phyloP scores from a whole-genome alignment of 1,140 invertebrate genomes.

The Phymorhynchus buccinoides region DNA sequence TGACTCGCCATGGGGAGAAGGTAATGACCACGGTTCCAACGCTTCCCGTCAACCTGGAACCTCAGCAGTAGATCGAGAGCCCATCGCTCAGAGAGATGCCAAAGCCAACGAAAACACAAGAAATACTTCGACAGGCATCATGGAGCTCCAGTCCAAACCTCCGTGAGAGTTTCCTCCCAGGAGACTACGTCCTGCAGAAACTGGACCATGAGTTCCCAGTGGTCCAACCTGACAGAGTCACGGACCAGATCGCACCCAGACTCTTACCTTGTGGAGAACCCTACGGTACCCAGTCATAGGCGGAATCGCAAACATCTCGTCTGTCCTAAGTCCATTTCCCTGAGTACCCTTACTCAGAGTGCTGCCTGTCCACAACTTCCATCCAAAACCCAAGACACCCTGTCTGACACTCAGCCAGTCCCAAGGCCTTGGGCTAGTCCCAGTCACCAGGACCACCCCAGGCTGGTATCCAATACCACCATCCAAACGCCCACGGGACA shows the following conservation, averaged over 20 bases:
- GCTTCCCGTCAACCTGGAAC: background rate
- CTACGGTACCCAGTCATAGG: background rate
- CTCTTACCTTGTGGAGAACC: constrained; percentile 1
- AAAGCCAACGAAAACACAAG: constrained; percentile 1
- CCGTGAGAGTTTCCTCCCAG: background rate
- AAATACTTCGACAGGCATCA: constrained; percentile 2
- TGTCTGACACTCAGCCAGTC: background rate
- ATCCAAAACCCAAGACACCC: background rate
- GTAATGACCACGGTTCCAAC: background rate
- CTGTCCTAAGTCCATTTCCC: background rate
- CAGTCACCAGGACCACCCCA: no score
- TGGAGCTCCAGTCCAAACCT: background rate
- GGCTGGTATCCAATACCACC: no score
- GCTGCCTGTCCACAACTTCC: background rate
- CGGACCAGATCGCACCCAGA: background rate
- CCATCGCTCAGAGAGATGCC: background rate
- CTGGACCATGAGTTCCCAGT: constrained; percentile 11
- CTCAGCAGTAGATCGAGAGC: background rate
- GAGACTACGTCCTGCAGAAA: constrained; percentile 10
- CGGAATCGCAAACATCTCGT: background rate
- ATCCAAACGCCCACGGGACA: no score
- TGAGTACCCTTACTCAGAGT: background rate
- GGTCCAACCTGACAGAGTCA: background rate
- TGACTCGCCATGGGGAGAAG: constrained; percentile 5
- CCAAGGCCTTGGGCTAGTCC: no score